Percentiles rank a stretch among this genome's conserved stretches.
These are phyloP conservation scores for Thermophis baileyi DNA, from an alignment of 2,113 vertebrate species.

Conservation along the genomic window DNA sequence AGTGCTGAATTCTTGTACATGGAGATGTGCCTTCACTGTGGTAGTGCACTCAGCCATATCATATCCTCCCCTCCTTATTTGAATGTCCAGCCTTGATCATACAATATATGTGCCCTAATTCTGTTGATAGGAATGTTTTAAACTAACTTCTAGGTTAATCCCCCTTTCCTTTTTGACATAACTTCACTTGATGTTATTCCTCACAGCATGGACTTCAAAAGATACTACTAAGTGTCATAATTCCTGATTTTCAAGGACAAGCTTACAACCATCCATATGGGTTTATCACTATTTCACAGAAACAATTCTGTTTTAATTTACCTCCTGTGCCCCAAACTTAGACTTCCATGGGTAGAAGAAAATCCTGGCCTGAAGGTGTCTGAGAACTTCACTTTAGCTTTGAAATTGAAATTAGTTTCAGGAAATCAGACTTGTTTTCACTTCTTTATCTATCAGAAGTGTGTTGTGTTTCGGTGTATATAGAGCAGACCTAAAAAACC, in stretches of 20 bases:
- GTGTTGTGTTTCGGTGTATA: background rate
- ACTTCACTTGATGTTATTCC: background rate
- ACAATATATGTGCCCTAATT: background rate
- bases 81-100: background rate
- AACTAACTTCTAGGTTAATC: background rate
- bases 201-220: background rate
- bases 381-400: slow-evolving; percentile 16
- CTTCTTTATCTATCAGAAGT: background rate
- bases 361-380: rapidly evolving
- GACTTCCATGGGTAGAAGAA: background rate
- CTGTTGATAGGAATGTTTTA: background rate
- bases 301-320: background rate
- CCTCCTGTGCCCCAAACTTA: background rate
- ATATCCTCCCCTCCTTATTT: background rate
- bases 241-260: background rate
- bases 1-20: background rate
- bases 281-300: background rate
- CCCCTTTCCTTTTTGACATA: background rate
- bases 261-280: background rate
- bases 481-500: background rate
- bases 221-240: background rate
- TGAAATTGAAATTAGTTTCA: background rate
- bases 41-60: background rate
- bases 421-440: background rate
- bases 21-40: background rate